Conservation (phyloP, 2,113 vertebrate genomes). For the Dicrurus megarhynchus region DNA sequence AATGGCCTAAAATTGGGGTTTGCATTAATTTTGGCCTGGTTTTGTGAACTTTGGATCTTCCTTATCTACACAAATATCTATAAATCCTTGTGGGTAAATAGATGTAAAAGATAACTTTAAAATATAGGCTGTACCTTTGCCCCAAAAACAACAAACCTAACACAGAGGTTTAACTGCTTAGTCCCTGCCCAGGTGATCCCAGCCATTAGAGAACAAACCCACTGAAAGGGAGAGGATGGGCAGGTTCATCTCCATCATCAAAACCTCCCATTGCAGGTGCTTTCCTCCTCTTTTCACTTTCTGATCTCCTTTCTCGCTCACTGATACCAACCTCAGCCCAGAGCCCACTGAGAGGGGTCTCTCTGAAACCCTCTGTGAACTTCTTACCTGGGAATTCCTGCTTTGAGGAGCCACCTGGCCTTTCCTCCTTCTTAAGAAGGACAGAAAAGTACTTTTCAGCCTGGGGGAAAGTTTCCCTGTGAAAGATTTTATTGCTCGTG, state of each 20-base stretch:
- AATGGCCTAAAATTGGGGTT: not conserved
- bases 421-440: not conserved
- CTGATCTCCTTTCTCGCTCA: not conserved
- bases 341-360: rapidly evolving
- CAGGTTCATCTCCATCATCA: not conserved
- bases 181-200: not conserved
- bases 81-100: not conserved
- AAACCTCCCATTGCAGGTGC: not conserved
- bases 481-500: not conserved
- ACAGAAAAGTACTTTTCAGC: not conserved
- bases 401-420: not conserved
- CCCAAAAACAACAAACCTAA: not conserved
- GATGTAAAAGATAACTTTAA: not conserved
- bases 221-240: not conserved
- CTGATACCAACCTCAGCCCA: not conserved
- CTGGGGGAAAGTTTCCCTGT: not conserved
- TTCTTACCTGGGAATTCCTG: not conserved
- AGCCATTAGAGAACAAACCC: rapidly evolving
- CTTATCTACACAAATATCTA: not conserved
- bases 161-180: not conserved
- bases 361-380: not conserved
- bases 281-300: not conserved
- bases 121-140: not conserved
- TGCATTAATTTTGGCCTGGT: not conserved
- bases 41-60: not conserved